Base-by-base conservation (phyloP, 2,113 vertebrate species). In the Entelurus aequoreus region DNA sequence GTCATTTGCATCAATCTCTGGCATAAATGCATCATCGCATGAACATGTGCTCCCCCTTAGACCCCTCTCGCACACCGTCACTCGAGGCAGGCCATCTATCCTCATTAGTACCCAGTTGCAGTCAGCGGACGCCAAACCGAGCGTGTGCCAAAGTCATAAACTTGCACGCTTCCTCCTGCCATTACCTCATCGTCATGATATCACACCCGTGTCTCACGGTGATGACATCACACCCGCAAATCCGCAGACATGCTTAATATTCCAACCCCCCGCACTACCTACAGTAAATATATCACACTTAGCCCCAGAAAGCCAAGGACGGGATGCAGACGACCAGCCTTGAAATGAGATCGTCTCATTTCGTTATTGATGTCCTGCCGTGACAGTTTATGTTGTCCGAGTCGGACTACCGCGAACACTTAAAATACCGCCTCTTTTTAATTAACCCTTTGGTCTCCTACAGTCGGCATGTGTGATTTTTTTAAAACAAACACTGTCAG, bases 111-210 rank as follows among this genome's bases (percentile, higher is more conserved):
- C 77, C 72, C 78, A 49, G 77, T 80, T 81, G 76, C 76, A 86
- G 82, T 80, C 60, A 60, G 68, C 67, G 75, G 78, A 81, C 66
- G 74, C 75, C 79, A 78, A 80, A 83, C 80, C 77, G 81, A 84
- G 38, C 67, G 59, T 68, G 83, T 86, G 88, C 86, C 87, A 88
- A 78, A 84, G 72, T 74, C 84, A 80, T 88, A 87, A 89, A 88
- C 78, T 65, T 66, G 54, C 71, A 78, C 73, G 77, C 72, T 28
- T 74, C 77, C 77, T 84, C 79, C 75, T 51, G 85, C 84, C 82
- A 87, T 88, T 86, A 88, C 85, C 86, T 88, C 84, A 89, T 84
- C 53, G 81, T 84, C 68, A 88, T 89, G 86, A 86, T 83, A 86
- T 86, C 84, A 86, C 82, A 80, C 69, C 38, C 77, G 81, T 87